Evolutionary conservation across 23 tunicate species (phyloP), one percentile per base, ranked within the genome.

Genomic region (Trididemnum nubilum): DNA sequence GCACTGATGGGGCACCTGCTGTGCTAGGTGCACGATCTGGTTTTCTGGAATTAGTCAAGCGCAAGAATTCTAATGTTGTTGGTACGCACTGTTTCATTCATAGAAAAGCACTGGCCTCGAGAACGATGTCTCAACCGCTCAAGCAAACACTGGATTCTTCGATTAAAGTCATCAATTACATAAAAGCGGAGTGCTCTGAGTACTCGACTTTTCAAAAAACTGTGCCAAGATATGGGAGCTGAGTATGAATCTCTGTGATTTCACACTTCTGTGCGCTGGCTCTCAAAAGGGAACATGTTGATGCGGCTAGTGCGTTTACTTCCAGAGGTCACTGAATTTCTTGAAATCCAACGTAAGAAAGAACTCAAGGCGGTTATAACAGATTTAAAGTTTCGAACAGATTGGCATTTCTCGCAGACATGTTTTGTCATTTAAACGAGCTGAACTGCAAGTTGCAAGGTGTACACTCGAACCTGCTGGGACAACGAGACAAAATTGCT

Each of bases 391-490:
- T 67, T 67, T 33, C 74, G 33, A 33, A 67, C 38, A 67, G 74
- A 4, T 67, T 83, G 87, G 81, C 86, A 34, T 82, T 82, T 76
- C 40, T 82, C 72, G 86, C 86, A 76, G 79, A 82, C 86, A 72
- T 44, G 79, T 82, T 71, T 82, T 71, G 36, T 82, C 86, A 82
- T 51, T 82, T 82, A 66, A 72, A 82, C 80, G 80, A 72, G 22
- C 40, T 82, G 51, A 82, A 82, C 66, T 80, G 80, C 79, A 72
- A 82, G 80, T 82, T 83, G 75, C 87, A 83, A 83, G 87, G 87
- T 63, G 81, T 54, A 3, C n/a, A 33, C 3, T 2, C 74, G 33
- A 80, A 80, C 73, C 33, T 80, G 27, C 31, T 80, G 64, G 57
- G 30, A 64, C 74, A 9, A 64, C 54, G 74, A 52, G 74, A 80